These are phyloP conservation scores for Paracanthobrama guichenoti DNA, from an alignment of 2,113 vertebrate genomes.

Conservation along the genomic window DNA sequence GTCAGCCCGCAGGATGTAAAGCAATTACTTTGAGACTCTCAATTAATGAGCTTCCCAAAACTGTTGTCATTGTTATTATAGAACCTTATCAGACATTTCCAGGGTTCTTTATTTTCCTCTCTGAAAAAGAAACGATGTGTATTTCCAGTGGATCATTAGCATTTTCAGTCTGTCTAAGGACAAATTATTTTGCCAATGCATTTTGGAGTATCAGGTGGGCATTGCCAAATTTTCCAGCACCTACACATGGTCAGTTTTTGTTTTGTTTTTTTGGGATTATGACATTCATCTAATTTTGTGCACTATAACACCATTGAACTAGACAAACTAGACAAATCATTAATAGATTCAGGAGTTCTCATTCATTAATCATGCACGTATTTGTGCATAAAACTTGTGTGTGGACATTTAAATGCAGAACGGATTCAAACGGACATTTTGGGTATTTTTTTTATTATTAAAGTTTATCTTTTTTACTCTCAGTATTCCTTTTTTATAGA, in stretches of 20 bases:
- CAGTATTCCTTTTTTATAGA: not conserved
- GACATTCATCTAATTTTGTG: not conserved
- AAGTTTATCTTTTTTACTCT: not conserved
- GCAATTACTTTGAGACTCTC: constrained; percentile 78
- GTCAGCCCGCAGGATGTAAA: constrained; percentile 75
- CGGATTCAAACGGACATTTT: no score
- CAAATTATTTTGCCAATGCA: constrained; percentile 54
- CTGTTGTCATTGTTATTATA: constrained; percentile 76
- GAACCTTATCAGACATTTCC: constrained; percentile 76
- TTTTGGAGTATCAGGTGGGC: constrained; percentile 43
- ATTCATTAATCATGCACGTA: no score
- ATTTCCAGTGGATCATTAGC: constrained; percentile 63
- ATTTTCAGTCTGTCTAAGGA: constrained; percentile 52
- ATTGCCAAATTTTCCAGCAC: constrained; percentile 55
- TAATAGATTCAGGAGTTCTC: no score
- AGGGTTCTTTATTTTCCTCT: constrained; percentile 66
- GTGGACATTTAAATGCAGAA: no score
- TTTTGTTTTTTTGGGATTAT: not conserved
- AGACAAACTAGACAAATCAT: not conserved
- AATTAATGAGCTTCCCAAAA: constrained; percentile 80
- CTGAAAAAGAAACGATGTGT: constrained; percentile 63
- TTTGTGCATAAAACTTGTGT: no score
- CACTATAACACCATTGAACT: not conserved
- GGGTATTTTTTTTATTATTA: no score
- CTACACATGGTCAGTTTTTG: constrained; percentile 4